Percentiles rank a stretch among this genome's conserved stretches.
Conservation (phyloP, 2,113 vertebrate genomes). For the Procavia capensis region DNA sequence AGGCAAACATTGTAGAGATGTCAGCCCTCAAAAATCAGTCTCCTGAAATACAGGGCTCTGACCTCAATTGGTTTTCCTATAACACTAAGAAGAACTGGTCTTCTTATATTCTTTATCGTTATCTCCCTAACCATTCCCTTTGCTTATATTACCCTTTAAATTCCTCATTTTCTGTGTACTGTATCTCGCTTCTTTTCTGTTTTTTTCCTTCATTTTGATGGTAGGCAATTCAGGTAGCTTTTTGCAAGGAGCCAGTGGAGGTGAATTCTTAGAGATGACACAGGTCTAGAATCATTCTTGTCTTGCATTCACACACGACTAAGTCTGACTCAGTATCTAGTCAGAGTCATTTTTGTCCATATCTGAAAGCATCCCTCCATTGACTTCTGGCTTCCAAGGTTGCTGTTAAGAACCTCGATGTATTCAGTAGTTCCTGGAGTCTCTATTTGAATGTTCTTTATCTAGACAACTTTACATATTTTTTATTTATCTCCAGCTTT, state of each 20-base stretch:
- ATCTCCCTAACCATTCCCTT: accelerated
- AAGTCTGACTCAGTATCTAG: not conserved
- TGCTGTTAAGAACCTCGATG: not conserved
- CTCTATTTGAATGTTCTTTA: not conserved
- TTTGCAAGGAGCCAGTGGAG: not conserved
- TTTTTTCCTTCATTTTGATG: accelerated
- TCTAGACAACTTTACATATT: no score
- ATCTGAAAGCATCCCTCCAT: not conserved
- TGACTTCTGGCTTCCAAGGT: not conserved
- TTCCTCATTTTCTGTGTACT: accelerated
- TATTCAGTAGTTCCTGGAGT: not conserved
- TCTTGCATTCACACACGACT: accelerated
- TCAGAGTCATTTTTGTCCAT: not conserved
- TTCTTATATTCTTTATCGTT: no score
- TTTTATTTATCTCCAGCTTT: not conserved
- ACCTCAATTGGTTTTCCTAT: accelerated
- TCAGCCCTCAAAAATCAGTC: not conserved
- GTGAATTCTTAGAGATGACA: not conserved
- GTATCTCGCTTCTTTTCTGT: not conserved
- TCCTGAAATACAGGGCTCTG: accelerated
- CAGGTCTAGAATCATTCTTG: accelerated
- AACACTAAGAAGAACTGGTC: accelerated
- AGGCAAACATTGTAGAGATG: accelerated
- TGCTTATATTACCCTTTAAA: not conserved
- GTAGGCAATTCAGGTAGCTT: not conserved